Conservation (phyloP, 2,113 vertebrate genomes). For the Myiozetetes cayanensis region DNA sequence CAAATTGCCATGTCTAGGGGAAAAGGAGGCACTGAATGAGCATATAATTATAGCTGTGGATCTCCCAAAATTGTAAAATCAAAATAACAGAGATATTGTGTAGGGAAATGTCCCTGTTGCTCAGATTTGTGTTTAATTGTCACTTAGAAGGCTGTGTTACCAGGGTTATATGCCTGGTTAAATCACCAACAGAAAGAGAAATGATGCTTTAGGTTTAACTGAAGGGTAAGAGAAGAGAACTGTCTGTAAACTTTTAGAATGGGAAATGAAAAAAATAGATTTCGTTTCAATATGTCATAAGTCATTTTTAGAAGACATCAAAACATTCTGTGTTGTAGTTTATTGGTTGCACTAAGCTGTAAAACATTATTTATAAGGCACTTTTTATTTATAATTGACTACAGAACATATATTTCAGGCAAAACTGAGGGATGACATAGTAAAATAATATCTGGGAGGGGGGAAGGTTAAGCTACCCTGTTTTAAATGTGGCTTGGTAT, state of each 20-base stretch:
- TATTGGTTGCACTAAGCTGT: neutral
- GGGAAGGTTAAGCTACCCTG: neutral
- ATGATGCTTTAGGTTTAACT: neutral
- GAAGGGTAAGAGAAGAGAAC: neutral
- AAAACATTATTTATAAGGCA: slow-evolving; percentile 3
- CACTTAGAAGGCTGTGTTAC: neutral
- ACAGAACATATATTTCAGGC: neutral
- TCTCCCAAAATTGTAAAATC: neutral
- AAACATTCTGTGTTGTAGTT: neutral
- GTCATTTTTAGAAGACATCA: neutral
- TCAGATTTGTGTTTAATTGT: slow-evolving; percentile 11
- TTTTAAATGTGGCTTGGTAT: neutral
- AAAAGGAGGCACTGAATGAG: neutral
- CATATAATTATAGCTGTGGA: neutral
- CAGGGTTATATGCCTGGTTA: neutral
- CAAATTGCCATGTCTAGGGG: neutral
- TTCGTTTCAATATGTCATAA: neutral
- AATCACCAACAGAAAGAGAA: slow-evolving; percentile 31
- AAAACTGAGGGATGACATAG: neutral
- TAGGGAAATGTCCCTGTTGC: neutral
- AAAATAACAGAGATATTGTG: slow-evolving; percentile 13
- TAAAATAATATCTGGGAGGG: neutral
- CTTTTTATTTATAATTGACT: slow-evolving; percentile 28
- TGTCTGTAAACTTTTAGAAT: neutral
- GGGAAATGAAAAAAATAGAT: neutral